Evolutionary conservation across 2,113 vertebrate species (phyloP), one percentile per base, ranked within the genome.

Genomic region (Dicrurus megarhynchus): DNA sequence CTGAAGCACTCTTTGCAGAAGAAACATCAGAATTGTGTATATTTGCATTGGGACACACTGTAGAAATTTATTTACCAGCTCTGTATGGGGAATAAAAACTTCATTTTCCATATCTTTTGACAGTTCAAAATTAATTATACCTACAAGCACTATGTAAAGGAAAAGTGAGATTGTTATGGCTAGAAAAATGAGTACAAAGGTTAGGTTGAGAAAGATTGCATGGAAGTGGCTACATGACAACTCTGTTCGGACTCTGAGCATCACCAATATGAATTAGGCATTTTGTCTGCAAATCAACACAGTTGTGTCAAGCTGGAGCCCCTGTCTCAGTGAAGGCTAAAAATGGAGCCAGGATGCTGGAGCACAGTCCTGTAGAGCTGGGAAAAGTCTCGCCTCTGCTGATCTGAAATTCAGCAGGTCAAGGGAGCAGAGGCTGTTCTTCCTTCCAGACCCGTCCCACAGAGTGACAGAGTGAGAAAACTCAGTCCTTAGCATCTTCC

Each of bases 391-490:
- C 27, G 39, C 7, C 28, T 52, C 37, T 32, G 19, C 33, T 2
- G 1, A 52, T 24, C n/a, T 21, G 44, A 87, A 87, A 71, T 55
- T 67, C 52, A 68, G 64, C 41, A 75, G 30, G 13, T 18, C 17
- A 67, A 53, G 18, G 12, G n/a, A 10, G 22, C 26, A 84, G 47
- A 74, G 39, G 13, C 5, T 35, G 13, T 27, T 59, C 9, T 57
- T 68, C n/a, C 26, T 50, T 67, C 52, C 2, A 10, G 35, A 32
- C 3, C 16, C 3, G 11, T 91, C 28, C 11, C 35, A 50, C 30
- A 28, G n/a, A 47, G 6, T 0, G 1, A 60, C 6, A 30, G 18
- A 59, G 14, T 0, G 1, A 80, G 68, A 75, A 75, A 81, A 59
- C 9, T 60, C n/a, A 52, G 21, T 17, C 9, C 32, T 52, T 28